phyloP scores from a whole-genome alignment of 2,888 invertebrate genomes.

The Neoitamus cyanurus region DNA sequence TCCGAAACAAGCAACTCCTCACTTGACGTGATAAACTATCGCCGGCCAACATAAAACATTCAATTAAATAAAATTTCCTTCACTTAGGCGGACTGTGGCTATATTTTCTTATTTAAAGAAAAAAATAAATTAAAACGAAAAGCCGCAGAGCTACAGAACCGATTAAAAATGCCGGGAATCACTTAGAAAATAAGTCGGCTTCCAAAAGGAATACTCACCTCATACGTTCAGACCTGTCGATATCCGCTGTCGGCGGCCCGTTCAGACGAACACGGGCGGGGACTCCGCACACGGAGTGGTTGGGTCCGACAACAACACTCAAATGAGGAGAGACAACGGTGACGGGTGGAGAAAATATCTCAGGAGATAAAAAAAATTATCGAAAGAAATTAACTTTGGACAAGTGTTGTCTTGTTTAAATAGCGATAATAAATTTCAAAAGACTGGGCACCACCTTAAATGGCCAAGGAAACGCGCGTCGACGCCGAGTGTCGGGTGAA shows the following conservation, averaged over 20 bases:
- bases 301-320: neutral
- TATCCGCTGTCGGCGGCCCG: slow-evolving; percentile 21
- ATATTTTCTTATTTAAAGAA: slow-evolving; percentile 6
- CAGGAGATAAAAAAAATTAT: slow-evolving; percentile 42
- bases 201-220: slow-evolving; percentile 23
- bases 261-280: neutral
- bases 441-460: slow-evolving; percentile 19
- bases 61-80: slow-evolving; percentile 49
- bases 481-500: neutral
- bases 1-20: slow-evolving; percentile 59
- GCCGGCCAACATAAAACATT: slow-evolving; percentile 54
- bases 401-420: slow-evolving; percentile 48
- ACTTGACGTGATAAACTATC: slow-evolving; percentile 59
- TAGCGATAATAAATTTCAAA: slow-evolving; percentile 46
- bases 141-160: neutral
- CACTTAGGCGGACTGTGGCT: neutral
- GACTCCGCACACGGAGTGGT: neutral
- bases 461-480: neutral
- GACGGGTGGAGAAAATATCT: slow-evolving; percentile 37
- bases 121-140: neutral
- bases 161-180: slow-evolving; percentile 13
- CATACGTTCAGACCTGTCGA: slow-evolving; percentile 32
- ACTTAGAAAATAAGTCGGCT: slow-evolving; percentile 33
- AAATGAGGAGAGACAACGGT: slow-evolving; percentile 10
- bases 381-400: slow-evolving; percentile 46